These are phyloP conservation scores for Amphiprion percula DNA, from an alignment of 2,113 vertebrate genomes.

Conservation along the genomic window DNA sequence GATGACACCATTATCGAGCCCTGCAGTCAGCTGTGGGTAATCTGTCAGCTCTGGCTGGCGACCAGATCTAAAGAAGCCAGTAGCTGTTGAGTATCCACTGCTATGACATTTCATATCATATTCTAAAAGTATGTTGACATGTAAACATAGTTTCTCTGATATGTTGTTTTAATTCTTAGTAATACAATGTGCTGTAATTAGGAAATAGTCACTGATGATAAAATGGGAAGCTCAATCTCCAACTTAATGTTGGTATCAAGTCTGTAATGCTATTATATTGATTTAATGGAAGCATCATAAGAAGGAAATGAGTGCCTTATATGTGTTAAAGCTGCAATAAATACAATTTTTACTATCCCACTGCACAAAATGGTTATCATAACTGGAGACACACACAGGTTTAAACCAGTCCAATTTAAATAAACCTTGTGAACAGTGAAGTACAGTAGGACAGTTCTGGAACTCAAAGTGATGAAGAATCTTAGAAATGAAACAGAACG, in stretches of 20 bases:
- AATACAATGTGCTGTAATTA: conserved; percentile 14
- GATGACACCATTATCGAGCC: conserved; percentile 37
- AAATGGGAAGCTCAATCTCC: conserved; percentile 9
- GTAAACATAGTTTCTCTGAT: conserved; percentile 7
- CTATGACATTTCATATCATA: conserved; percentile 36
- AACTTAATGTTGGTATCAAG: conserved; percentile 4
- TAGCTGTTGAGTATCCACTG: conserved; percentile 19
- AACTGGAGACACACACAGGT: not conserved
- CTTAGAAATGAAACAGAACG: not conserved
- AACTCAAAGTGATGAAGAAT: not conserved
- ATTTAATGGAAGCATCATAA: conserved; percentile 21
- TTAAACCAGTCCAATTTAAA: not conserved
- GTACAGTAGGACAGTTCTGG: too few species aligned
- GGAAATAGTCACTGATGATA: conserved; percentile 12
- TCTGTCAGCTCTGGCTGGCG: conserved; percentile 27
- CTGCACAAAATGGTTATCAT: conserved; percentile 18
- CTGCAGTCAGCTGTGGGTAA: conserved; percentile 49
- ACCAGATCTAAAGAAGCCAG: conserved; percentile 54
- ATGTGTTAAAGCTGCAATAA: conserved; percentile 33
- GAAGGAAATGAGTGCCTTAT: conserved; percentile 23
- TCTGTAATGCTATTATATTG: conserved; percentile 19
- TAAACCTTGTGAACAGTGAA: not conserved
- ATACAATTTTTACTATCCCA: conserved; percentile 13
- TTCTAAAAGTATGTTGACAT: not conserved
- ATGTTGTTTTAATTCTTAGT: conserved; percentile 20